Base-by-base conservation (phyloP, 64 coral and sea anemone genomes). In the Montipora foliosa region DNA sequence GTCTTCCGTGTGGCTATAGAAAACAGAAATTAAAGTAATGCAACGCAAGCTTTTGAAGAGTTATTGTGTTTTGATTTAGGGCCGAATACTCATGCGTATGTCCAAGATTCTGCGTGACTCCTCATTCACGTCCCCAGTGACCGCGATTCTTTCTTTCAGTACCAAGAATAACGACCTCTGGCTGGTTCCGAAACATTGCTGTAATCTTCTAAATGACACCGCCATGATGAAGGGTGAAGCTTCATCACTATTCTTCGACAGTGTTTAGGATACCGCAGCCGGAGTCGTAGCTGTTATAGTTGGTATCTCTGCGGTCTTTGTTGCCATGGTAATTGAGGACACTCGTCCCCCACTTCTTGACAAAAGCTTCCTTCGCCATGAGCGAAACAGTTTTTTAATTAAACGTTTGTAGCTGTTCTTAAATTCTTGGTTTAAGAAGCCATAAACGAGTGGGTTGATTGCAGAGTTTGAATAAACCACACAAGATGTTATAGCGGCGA, bases 401-500 rank as follows among this genome's bases (percentile, higher is more conserved):
- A 94, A 22, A 48, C 5, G 21, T 45, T 53, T 75, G 80, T 90
- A 95, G 6, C 79, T 83, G 8, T 69, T 68, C 25, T 83, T 84
- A 21, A 95, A 95, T 11, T 95, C 93, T 50, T 90, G 71, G 48
- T 95, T 95, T 12, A 84, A 73, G 25, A 68, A 90, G 47, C 88
- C 88, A 55, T 95, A 95, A 68, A 95, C 84, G 13, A 95, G 66
- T 17, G 93, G 93, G 20, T 95, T 95, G 21, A 95, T 16, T 57
- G 93, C 93, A 1, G 87, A 90, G 80, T 95, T 95, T 8, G 46
- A 85, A 14, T 71, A 90, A 55, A 85, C 89, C n/a, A 81, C 67
- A n/a, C 51, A 51, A 1, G 87, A 64, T 53, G 59, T 58, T 29
- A 95, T 7, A 17, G 89, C 21, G 10, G 81, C 81, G 5, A 85